These are phyloP conservation scores for Luperina testacea DNA, from an alignment of 2,888 invertebrate species.

Conservation along the genomic window DNA sequence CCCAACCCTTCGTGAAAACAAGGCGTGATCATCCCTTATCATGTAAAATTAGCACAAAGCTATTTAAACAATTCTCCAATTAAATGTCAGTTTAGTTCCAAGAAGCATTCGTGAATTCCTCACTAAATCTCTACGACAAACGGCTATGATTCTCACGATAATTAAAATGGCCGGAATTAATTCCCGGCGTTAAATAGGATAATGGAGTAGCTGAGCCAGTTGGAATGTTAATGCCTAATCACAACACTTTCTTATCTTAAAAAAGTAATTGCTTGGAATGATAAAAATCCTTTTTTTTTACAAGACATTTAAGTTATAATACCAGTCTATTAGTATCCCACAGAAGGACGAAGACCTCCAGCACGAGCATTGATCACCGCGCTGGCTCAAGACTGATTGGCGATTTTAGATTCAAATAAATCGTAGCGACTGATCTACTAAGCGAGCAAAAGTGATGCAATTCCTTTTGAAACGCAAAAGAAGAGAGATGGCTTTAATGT, in stretches of 20 bases:
- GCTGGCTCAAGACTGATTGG: neutral
- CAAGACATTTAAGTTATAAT: neutral
- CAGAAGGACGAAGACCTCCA: neutral
- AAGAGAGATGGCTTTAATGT: too few relatives aligned
- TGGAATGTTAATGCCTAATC: conserved; percentile 59
- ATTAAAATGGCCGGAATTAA: conserved; percentile 52
- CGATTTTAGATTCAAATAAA: too few relatives aligned
- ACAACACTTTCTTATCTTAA: conserved; percentile 28
- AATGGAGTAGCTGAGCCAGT: conserved; percentile 48
- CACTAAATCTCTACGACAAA: conserved; percentile 32
- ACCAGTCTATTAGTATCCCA: neutral
- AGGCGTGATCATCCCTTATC: neutral
- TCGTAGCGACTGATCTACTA: too few relatives aligned
- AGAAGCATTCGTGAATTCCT: neutral
- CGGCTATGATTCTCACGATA: conserved; percentile 22
- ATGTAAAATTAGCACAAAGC: neutral
- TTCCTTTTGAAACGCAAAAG: too few relatives aligned
- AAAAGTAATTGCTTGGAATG: conserved; percentile 12
- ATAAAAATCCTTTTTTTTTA: neutral
- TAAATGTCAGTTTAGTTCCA: neutral
- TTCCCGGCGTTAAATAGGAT: conserved; percentile 46
- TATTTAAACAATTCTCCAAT: conserved; percentile 16
- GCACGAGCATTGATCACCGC: neutral
- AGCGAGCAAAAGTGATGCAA: too few relatives aligned
- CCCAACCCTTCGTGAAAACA: neutral